Evolutionary conservation across 1,140 invertebrate genomes (phyloP).

Genomic region (Nasonia longicornis): DNA sequence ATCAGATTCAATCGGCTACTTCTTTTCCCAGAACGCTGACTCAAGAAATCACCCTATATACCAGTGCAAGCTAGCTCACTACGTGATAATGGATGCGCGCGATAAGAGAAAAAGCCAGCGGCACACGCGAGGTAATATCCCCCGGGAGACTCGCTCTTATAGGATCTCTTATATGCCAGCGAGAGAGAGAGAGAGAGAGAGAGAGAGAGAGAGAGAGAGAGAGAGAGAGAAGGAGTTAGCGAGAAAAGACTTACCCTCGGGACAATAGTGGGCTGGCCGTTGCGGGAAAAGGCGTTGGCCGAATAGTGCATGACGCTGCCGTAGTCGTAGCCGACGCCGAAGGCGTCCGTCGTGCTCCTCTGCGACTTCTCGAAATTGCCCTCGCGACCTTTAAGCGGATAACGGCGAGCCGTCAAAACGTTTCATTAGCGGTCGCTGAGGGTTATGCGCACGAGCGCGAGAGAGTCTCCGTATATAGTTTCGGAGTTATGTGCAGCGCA

Average conservation of each 20-base stretch:
- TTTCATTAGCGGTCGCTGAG: too few species aligned
- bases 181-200: too few species aligned
- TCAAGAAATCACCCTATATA: neutral
- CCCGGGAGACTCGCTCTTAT: neutral
- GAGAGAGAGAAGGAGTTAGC: neutral
- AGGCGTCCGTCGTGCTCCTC: slow-evolving; percentile 70
- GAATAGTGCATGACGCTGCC: slow-evolving; percentile 89
- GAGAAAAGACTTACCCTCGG: slow-evolving; percentile 71
- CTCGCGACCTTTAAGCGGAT: slow-evolving; percentile 68
- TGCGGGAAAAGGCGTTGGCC: slow-evolving; percentile 80
- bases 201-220: neutral
- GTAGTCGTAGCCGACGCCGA: slow-evolving; percentile 82
- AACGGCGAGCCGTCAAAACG: slow-evolving; percentile 5
- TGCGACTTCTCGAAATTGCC: slow-evolving; percentile 79
- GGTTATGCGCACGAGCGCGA: too few species aligned
- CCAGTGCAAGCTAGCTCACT: neutral
- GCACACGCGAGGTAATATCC: neutral
- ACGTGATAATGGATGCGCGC: neutral
- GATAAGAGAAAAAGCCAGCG: neutral
- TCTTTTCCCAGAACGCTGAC: neutral
- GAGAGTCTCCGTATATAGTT: neutral
- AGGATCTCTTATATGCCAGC: neutral
- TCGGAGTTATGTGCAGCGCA: neutral
- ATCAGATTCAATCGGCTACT: neutral
- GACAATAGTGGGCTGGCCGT: slow-evolving; percentile 78